Base-by-base conservation (phyloP, 2,888 invertebrate species). In the Cosmia trapezina region DNA sequence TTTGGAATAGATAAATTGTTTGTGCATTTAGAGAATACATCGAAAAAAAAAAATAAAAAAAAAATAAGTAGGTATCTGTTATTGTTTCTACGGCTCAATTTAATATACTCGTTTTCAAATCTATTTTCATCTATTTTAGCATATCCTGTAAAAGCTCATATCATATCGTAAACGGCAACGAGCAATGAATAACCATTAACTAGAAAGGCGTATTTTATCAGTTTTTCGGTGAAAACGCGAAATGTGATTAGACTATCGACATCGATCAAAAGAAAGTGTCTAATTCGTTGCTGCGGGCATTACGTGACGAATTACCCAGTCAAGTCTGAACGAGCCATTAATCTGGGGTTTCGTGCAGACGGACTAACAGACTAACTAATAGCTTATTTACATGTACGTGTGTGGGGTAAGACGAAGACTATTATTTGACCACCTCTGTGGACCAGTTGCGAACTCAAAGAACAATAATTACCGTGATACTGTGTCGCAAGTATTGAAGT, bases 201-300 rank as follows among this genome's bases (percentile, higher is more conserved):
- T 86, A 88, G 85, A 89, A 87, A 88, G 86, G 86, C 33, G 65
- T 80, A 65, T 86, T 87, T 87, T 86, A 85, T 84, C 73, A 83
- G 76, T 88, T 91, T 86, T 82, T 88, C 53, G 87, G 89, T 81
- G 89, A 89, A 89, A 86, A 86, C 83, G 61, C 67, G 62, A 67
- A 75, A 70, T 90, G 90, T 90, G 91, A 86, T 91, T 90, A 90
- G 91, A 91, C 91, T 91, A 85, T 86, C 83, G 72, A 86, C 81
- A 75, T 76, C 61, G 78, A 76, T 84, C 66, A 71, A 75, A 84
- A 84, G 85, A 86, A 86, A 86, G 87, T 83, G 79, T 75, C 78
- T 81, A 85, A 83, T 85, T 74, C 57, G 47, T 63, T 70, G 37
- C 22, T 43, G 64, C 41, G 47, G 63, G n/a, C 78, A 76, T 83